phyloP scores from a whole-genome alignment of 2,888 invertebrate genomes.

The Folsomia candida region DNA sequence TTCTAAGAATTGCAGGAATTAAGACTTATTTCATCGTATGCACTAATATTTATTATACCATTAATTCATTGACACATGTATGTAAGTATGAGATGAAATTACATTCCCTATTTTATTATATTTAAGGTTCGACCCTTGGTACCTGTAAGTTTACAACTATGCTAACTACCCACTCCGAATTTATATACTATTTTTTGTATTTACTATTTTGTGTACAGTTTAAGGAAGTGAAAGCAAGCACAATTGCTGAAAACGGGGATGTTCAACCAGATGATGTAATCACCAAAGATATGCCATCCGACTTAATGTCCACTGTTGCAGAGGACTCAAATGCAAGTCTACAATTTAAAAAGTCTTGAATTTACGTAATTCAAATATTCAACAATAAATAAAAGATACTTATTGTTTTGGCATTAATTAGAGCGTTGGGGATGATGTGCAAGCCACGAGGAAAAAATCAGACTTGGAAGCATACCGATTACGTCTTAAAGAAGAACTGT shows the following conservation, averaged over 20 bases:
- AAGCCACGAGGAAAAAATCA: conserved; percentile 55
- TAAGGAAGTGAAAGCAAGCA: conserved; percentile 33
- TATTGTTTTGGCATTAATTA: conserved; percentile 18
- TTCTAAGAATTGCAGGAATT: conserved; percentile 79
- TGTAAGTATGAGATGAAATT: background rate
- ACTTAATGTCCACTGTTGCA: conserved; percentile 47
- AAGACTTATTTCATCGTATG: conserved; percentile 91
- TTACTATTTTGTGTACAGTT: conserved; percentile 23
- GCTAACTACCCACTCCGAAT: background rate
- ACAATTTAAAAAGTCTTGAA: too few species aligned
- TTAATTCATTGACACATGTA: conserved; percentile 6
- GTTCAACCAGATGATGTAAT: conserved; percentile 39
- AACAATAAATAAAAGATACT: background rate
- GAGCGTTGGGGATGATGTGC: conserved; percentile 53
- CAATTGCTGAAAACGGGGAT: conserved; percentile 47
- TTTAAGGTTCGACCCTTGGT: conserved; percentile 10
- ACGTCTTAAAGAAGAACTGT: conserved; percentile 76
- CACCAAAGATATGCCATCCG: conserved; percentile 46
- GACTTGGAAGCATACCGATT: conserved; percentile 73
- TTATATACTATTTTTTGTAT: background rate
- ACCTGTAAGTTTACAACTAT: background rate
- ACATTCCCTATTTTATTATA: too few species aligned
- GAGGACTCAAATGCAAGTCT: conserved; percentile 49
- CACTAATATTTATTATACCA: too few species aligned
- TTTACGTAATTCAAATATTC: too few species aligned